Conservation (phyloP, 2,113 vertebrate species). For the Glaucidium brasilianum region DNA sequence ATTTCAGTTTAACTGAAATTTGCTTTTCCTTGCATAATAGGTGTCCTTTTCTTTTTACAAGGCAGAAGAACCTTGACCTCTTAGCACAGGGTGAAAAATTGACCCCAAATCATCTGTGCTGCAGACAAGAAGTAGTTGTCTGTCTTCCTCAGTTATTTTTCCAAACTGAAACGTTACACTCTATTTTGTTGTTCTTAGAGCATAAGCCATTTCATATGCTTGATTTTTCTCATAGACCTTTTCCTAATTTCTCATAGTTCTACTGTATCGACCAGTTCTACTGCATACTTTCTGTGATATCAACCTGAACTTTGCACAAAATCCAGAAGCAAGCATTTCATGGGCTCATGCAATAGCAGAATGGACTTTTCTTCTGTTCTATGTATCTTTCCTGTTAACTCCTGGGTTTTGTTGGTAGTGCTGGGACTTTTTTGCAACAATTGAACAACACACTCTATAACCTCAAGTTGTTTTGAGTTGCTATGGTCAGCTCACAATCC, state of each 20-base stretch:
- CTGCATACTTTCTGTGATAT: not conserved
- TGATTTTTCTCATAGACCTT: not conserved
- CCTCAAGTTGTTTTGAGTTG: not conserved
- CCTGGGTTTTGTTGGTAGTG: not conserved
- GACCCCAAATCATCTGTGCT: not conserved
- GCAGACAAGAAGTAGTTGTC: not conserved
- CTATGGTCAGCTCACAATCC: not conserved
- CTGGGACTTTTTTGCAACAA: not conserved
- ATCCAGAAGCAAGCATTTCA: not conserved
- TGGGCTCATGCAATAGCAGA: not conserved
- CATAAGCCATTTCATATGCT: not conserved
- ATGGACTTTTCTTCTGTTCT: not conserved
- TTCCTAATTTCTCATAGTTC: not conserved
- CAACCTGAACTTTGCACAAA: not conserved
- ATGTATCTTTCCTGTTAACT: not conserved
- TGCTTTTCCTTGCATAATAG: not conserved
- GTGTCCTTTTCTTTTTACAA: not conserved
- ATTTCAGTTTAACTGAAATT: not conserved
- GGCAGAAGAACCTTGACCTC: not conserved
- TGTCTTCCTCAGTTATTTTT: not conserved
- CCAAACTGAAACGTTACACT: not conserved
- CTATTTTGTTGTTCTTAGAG: not conserved
- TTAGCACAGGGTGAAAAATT: not conserved
- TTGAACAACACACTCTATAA: not conserved
- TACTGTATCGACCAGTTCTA: not conserved